A percentile compares a stretch with the other conserved stretches of the same genome.
phyloP scores from a whole-genome alignment of 2,113 vertebrate species.

The Saimiri boliviensis region DNA sequence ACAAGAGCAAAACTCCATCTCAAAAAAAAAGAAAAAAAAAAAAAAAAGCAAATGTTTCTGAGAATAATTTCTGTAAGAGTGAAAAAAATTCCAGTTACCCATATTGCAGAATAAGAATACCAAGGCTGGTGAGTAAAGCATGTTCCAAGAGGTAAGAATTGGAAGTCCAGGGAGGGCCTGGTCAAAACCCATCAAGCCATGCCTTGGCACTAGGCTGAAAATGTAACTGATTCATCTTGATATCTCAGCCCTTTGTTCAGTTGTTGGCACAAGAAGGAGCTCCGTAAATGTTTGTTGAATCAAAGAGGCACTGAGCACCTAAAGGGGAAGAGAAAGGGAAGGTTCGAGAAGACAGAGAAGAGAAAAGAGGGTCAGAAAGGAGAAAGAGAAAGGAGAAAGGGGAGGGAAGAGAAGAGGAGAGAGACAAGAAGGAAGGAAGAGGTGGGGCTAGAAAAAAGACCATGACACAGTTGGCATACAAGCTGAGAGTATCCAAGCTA shows the following conservation, averaged over 20 bases:
- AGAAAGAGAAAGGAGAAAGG: not conserved
- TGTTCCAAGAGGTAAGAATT: not conserved
- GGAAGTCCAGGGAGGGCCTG: not conserved
- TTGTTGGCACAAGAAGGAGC: no score
- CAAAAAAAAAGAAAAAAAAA: not conserved
- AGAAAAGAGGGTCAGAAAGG: not conserved
- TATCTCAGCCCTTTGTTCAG: not conserved
- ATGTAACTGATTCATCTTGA: not conserved
- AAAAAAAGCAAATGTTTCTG: not conserved
- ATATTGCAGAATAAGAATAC: not conserved
- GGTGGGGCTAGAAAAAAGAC: not conserved
- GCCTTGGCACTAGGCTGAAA: not conserved
- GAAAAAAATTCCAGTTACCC: not conserved
- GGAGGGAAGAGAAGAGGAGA: not conserved
- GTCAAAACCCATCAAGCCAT: not conserved
- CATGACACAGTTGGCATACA: not conserved
- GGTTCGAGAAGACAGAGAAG: not conserved
- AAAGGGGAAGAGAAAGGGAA: not conserved
- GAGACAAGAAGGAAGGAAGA: not conserved
- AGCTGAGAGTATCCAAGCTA: not conserved
- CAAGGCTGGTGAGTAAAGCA: rapidly evolving
- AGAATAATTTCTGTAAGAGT: not conserved
- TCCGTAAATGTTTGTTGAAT: not conserved
- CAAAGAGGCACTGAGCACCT: not conserved
- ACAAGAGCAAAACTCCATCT: no score